phyloP scores from a whole-genome alignment of 2,113 vertebrate genomes.

The Stigmatopora argus region DNA sequence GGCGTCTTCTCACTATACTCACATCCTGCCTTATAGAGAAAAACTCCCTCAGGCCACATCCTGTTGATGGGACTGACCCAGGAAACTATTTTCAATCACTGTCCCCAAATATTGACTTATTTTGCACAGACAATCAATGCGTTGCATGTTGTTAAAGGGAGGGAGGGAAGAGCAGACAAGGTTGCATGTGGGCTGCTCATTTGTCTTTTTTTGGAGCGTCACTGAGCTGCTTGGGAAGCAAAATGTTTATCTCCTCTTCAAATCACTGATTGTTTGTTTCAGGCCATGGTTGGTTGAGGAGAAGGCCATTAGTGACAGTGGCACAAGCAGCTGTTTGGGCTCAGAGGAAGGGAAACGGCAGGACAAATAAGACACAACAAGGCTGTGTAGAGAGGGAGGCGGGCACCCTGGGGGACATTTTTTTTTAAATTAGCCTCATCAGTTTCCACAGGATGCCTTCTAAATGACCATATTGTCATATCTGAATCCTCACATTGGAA shows the following conservation, averaged over 20 bases:
- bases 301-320: constrained; percentile 28
- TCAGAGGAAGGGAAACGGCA: constrained; percentile 46
- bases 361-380: constrained; percentile 27
- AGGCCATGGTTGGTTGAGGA: constrained; percentile 27
- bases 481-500: background rate
- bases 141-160: background rate
- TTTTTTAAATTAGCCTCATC: constrained; percentile 4
- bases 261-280: constrained; percentile 38
- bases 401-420: background rate
- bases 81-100: constrained; percentile 14
- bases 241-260: constrained; percentile 24
- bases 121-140: constrained; percentile 22
- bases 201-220: constrained; percentile 14
- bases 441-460: background rate
- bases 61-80: constrained; percentile 14
- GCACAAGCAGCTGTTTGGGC: constrained; percentile 44
- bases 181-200: constrained; percentile 11
- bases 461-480: background rate
- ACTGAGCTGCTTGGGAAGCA: constrained; percentile 14
- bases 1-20: constrained; percentile 16
- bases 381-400: constrained; percentile 1
- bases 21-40: background rate
- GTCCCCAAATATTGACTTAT: constrained; percentile 21
- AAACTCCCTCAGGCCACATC: constrained; percentile 2
- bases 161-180: background rate